These are phyloP conservation scores for Proterorhinus semilunaris DNA, from an alignment of 2,113 vertebrate genomes.

Conservation along the genomic window DNA sequence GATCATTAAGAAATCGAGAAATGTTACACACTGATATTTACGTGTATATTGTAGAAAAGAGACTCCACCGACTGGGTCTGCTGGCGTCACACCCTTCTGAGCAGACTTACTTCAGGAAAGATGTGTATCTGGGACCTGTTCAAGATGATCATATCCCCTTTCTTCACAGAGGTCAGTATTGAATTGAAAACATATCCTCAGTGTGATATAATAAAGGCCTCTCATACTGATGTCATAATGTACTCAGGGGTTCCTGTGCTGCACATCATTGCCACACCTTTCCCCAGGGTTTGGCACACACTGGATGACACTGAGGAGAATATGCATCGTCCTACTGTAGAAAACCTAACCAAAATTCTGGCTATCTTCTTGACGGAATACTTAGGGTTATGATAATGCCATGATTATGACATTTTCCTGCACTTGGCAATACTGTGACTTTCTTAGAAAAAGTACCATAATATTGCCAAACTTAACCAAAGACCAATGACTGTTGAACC, in stretches of 20 bases:
- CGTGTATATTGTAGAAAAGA: slow-evolving; percentile 76
- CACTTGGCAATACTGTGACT: background rate
- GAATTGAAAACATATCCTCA: background rate
- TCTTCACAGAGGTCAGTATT: slow-evolving; percentile 78
- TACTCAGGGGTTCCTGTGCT: slow-evolving; percentile 81
- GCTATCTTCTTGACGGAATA: slow-evolving; percentile 84
- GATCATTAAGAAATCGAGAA: background rate
- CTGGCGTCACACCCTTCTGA: slow-evolving; percentile 77
- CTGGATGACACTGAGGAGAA: slow-evolving; percentile 82
- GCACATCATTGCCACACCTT: slow-evolving; percentile 87
- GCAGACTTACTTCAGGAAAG: slow-evolving; percentile 83
- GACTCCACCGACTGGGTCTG: slow-evolving; percentile 81
- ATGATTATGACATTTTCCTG: background rate
- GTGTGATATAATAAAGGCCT: background rate
- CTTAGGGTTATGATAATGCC: slow-evolving; percentile 73
- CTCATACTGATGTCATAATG: slow-evolving; percentile 2
- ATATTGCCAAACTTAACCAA: slow-evolving; percentile 27
- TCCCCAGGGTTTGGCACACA: slow-evolving; percentile 89
- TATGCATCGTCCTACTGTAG: slow-evolving; percentile 82
- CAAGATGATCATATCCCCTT: slow-evolving; percentile 91
- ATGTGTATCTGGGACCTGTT: slow-evolving; percentile 78
- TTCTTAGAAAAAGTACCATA: background rate
- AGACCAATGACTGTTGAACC: slow-evolving; percentile 12
- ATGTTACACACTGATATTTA: background rate
- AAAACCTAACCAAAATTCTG: slow-evolving; percentile 85